Base-by-base conservation (phyloP, 2,888 invertebrate species). In the Drosophila rubida region DNA sequence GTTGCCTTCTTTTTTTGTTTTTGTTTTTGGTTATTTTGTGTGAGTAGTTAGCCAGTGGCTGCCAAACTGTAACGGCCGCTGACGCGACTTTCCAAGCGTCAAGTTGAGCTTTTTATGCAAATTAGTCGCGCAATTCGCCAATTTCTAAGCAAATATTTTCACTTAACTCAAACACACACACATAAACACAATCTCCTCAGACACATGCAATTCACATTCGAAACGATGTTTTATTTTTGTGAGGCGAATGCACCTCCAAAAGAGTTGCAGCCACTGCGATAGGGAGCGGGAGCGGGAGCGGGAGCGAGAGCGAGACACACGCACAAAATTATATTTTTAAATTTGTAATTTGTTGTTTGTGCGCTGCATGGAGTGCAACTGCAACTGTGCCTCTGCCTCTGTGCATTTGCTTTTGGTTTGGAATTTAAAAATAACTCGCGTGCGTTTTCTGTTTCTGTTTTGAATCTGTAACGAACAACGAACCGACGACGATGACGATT, bases 91-190 rank as follows among this genome's bases (percentile, higher is more conserved):
- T 75, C 78, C 45, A 74, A 76, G 65, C 54, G 9, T 50, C 13
- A 22, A 32, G 55, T 39, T 51, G 7, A 57, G 58, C 54, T 69
- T 62, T 53, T 48, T 70, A 80, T 80, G 81, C 81, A 80, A 84
- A 84, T 78, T 37, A 55, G 46, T 51, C 53, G 69, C 51, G 27
- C 27, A 27, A 62, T 54, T 46, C 61, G 51, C 69, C 45, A 68
- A 81, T 83, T 82, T 82, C 72, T 78, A 83, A 37, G 63, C 81
- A 76, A 84, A 78, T 61, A 78, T 70, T 83, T 80, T 75, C 80
- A 83, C 69, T 75, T 39, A 16, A 58, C 19, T 39, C 37, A 57
- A 55, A 57, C 45, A 49, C 39, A 50, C 22, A 53, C 37, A 35
- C 35, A 50, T 14, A 30, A 22, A 41, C 25, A 39, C 16, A 55